Conservation (phyloP, 1,140 invertebrate genomes). For the Triops longicaudatus region DNA sequence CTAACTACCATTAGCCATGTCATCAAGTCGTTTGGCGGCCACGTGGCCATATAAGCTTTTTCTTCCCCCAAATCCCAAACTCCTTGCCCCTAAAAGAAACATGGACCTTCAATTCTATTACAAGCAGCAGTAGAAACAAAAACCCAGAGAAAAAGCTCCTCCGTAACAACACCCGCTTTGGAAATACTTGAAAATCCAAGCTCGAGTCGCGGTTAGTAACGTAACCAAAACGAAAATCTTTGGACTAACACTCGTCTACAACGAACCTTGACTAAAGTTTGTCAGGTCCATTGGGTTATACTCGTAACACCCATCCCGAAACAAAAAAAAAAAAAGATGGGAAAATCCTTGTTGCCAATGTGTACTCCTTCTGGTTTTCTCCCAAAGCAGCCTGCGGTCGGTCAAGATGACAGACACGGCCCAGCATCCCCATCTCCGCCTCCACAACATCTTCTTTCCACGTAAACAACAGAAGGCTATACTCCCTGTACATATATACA, state of each 20-base stretch:
- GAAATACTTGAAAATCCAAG: background rate
- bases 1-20: conserved; percentile 15
- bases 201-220: background rate
- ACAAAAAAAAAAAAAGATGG: background rate
- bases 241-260: background rate
- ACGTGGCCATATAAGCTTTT: conserved; percentile 11
- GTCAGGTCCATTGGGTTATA: background rate
- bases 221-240: background rate
- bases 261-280: background rate
- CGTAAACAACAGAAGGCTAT: background rate
- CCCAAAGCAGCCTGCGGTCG: conserved; percentile 4
- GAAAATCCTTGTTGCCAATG: conserved; percentile 13
- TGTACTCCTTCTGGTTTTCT: conserved; percentile 11
- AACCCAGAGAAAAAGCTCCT: no score
- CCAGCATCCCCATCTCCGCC: conserved; percentile 13
- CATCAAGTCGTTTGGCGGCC: conserved; percentile 13
- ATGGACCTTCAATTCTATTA: no score
- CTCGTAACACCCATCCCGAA: background rate
- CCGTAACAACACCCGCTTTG: no score
- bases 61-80: background rate
- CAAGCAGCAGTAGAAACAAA: no score
- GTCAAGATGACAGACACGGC: conserved; percentile 14
- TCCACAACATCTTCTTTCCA: conserved; percentile 13
- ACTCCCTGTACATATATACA: background rate
- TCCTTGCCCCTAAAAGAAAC: no score